Evolutionary conservation across 1,140 invertebrate genomes (phyloP), one percentile per base, ranked within the genome.

Genomic region (Atta texana): DNA sequence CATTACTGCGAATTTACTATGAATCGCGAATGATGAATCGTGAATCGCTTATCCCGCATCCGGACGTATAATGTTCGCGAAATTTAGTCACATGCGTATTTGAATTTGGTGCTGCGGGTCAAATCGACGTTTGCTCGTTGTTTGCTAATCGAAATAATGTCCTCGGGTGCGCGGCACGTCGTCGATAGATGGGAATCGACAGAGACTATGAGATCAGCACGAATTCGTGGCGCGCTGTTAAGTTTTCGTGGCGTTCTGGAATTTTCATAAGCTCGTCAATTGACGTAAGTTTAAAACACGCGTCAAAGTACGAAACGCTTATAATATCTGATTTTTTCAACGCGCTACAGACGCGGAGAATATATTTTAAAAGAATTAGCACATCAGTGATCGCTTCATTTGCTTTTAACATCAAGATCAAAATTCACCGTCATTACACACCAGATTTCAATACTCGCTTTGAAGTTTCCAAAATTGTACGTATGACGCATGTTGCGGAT

Each of bases 181-280:
- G 31, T 24, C 68, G 51, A 59, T 72, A 16, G 53, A 81, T 74
- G 80, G 39, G 80, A 75, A 74, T 84, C 18, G 69, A 61, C 69
- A 18, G 68, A 75, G 28, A 28, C 55, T 68, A 74, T 61, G 69
- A 63, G 51, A 64, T 74, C 53, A 18, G 34, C 61, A n/a, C n/a
- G 34, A 71, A 63, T 81, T 87, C 55, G 16, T 21, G 16, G 6
- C 18, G 6, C 18, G 51, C n/a, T 34, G 44, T 18, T 31, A 57
- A 24, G 51, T 24, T 39, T 10, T 80, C 61, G 44, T 24, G n/a
- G 16, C 14, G 12, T 16, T 39, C 12, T n/a, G 64, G 71, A 69
- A 81, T 39, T 21, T 49, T 18, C 77, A 51, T 24, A 31, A 39
- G n/a, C 21, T 14, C 34, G 24, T 66, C n/a, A 21, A 24, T 44